Evolutionary conservation across 1,140 invertebrate species (phyloP).

Genomic region (Diuraphis noxia): DNA sequence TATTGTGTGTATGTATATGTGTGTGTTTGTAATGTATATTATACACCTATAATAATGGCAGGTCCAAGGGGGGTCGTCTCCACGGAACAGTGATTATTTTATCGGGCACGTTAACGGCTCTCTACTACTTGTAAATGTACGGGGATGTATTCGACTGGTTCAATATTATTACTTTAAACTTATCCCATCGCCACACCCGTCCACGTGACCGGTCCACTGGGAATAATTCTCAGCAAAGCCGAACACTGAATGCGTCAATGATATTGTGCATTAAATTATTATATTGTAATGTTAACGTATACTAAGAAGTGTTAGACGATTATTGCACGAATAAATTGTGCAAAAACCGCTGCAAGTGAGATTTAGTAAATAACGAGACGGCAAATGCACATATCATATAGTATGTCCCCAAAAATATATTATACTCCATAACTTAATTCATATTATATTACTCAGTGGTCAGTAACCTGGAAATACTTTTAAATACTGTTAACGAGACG

Average conservation of each 20-base stretch:
- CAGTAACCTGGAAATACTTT: too few relatives aligned
- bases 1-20: neutral
- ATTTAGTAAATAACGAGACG: neutral
- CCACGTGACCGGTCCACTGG: neutral
- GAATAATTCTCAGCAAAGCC: neutral
- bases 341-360: neutral
- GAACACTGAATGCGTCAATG: neutral
- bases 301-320: neutral
- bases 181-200: constrained; percentile 1
- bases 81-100: constrained; percentile 18
- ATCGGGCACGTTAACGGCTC: constrained; percentile 17
- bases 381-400: too few relatives aligned
- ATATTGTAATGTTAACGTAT: neutral
- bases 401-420: too few relatives aligned
- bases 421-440: too few relatives aligned
- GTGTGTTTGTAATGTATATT: neutral
- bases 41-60: neutral
- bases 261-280: neutral
- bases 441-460: too few relatives aligned
- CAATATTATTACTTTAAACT: neutral
- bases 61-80: constrained; percentile 36
- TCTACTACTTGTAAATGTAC: neutral
- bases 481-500: too few relatives aligned
- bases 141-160: constrained; percentile 24
- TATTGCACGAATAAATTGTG: too few relatives aligned